Evolutionary conservation across 1,140 invertebrate genomes (phyloP).

Genomic region (Ceratina japonica): DNA sequence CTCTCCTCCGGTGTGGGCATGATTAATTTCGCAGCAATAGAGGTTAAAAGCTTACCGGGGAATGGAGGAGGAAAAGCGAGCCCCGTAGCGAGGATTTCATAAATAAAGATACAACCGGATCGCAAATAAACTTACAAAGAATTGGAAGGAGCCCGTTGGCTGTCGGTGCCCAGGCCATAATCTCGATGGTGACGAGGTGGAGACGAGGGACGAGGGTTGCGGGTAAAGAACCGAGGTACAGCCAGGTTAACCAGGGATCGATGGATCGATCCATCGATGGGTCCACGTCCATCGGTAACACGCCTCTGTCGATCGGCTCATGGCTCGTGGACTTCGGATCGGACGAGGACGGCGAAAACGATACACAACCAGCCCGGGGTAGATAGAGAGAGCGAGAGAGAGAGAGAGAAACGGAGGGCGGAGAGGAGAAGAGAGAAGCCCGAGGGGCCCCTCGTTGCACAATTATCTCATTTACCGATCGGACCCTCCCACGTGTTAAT

Average conservation of each 20-base stretch:
- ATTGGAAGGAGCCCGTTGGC: conserved; percentile 47
- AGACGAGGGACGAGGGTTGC: conserved; percentile 15
- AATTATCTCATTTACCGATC: conserved; percentile 74
- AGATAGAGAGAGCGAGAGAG: not conserved
- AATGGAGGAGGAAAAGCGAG: too few relatives aligned
- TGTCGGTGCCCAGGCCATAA: conserved; percentile 42
- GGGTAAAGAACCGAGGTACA: not conserved
- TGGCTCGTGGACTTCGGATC: conserved; percentile 42
- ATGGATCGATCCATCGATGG: conserved; percentile 49
- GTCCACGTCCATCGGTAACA: conserved; percentile 59
- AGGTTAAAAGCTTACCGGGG: too few relatives aligned
- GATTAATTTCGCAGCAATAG: conserved; percentile 25
- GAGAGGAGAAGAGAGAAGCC: conserved; percentile 30
- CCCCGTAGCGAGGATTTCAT: conserved; percentile 27
- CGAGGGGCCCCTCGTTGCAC: conserved; percentile 61
- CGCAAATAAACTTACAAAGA: conserved; percentile 52
- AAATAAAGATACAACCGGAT: conserved; percentile 52
- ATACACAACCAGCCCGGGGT: conserved; percentile 16
- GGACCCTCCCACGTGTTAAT: conserved; percentile 75
- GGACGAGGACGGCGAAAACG: conserved; percentile 31
- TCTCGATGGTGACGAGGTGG: conserved; percentile 46
- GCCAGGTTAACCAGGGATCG: conserved; percentile 37
- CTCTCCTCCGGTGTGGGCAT: not conserved
- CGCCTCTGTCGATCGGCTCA: conserved; percentile 64
- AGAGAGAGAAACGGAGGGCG: not conserved